phyloP scores from a whole-genome alignment of 2,888 invertebrate species.

The Nebria salina region DNA sequence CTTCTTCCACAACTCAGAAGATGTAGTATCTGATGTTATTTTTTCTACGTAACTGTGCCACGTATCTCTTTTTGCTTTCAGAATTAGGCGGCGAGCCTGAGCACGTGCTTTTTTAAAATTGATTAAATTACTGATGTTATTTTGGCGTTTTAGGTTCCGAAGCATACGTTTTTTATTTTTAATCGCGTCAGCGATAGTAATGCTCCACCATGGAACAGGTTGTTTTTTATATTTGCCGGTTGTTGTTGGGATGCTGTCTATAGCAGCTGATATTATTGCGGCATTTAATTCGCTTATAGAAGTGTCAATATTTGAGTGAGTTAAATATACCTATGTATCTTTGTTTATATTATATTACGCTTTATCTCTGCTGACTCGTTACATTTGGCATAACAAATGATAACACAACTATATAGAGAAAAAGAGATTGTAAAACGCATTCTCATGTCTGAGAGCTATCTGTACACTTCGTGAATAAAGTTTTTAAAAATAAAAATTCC shows the following conservation, averaged over 20 bases:
- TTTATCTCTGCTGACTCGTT: no score
- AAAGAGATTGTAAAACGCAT: no score
- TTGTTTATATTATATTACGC: no score
- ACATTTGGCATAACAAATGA: no score
- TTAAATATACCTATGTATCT: no score
- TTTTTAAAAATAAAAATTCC: no score
- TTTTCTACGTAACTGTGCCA: not conserved
- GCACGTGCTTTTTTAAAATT: not conserved
- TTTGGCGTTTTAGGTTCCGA: not conserved
- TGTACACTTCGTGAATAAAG: no score
- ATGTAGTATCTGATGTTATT: not conserved
- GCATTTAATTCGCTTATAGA: not conserved
- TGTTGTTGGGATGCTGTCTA: not conserved
- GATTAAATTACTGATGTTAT: not conserved
- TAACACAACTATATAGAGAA: no score
- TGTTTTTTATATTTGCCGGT: not conserved
- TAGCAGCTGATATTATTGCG: not conserved
- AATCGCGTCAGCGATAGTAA: not conserved
- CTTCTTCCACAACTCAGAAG: not conserved
- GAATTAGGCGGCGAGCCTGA: not conserved
- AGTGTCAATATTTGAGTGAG: no score
- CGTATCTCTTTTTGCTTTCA: not conserved
- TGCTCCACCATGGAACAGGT: constrained; percentile 3
- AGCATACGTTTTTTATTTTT: not conserved
- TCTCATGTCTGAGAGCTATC: no score